A percentile compares a stretch with the other conserved stretches of the same genome.
These are phyloP conservation scores for Kryptopterus vitreolus DNA, from an alignment of 2,797 vertebrate genomes.

Conservation along the genomic window DNA sequence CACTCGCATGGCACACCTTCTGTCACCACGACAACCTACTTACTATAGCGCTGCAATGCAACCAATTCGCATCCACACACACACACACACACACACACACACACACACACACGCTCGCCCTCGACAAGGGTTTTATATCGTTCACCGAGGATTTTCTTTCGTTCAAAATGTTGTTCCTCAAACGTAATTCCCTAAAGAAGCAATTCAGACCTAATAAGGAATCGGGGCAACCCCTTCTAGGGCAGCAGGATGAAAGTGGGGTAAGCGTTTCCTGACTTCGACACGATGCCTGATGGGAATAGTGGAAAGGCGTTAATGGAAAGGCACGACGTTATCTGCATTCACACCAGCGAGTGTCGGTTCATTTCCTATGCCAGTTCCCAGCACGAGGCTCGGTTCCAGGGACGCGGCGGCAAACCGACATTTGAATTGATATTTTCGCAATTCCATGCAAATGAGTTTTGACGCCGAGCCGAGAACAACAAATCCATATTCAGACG, in stretches of 20 bases:
- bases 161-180: too few relatives aligned
- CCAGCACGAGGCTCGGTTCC: constrained; percentile 13
- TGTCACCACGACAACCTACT: constrained; percentile 35
- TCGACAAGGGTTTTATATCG: not conserved
- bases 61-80: constrained; percentile 45
- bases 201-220: too few relatives aligned
- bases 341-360: not conserved
- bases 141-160: not conserved
- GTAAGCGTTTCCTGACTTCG: not conserved
- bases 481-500: not conserved
- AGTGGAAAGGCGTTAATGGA: constrained; percentile 15
- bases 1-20: constrained; percentile 60
- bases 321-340: constrained; percentile 1
- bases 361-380: constrained; percentile 2
- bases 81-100: constrained; percentile 50
- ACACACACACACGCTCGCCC: constrained; percentile 56
- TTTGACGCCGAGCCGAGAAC: too few relatives aligned
- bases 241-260: too few relatives aligned
- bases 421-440: constrained; percentile 7
- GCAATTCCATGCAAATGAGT: not conserved
- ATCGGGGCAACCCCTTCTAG: too few relatives aligned
- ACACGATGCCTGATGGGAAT: not conserved
- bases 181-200: too few relatives aligned
- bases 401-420: not conserved
- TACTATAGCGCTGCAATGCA: constrained; percentile 27